Conservation (phyloP, 1,140 invertebrate species). For the Camponotus vicinus region DNA sequence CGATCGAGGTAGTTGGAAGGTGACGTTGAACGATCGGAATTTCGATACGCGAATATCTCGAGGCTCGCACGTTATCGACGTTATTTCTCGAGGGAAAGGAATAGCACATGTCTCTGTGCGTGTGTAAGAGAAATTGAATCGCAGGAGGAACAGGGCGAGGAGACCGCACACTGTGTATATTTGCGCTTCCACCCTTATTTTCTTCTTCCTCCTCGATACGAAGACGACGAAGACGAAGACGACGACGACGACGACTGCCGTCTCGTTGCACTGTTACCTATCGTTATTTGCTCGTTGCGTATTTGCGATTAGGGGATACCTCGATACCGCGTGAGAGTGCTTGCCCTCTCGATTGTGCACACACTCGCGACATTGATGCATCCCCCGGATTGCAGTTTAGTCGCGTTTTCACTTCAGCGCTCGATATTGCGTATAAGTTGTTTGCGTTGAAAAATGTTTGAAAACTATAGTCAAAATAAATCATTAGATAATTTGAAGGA, state of each 20-base stretch:
- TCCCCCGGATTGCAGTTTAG: slow-evolving; percentile 26
- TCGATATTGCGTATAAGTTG: slow-evolving; percentile 18
- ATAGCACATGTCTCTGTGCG: neutral
- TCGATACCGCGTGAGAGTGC: slow-evolving; percentile 40
- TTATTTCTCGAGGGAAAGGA: slow-evolving; percentile 33
- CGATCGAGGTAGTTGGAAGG: slow-evolving; percentile 21
- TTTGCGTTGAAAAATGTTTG: neutral
- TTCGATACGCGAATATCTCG: slow-evolving; percentile 54
- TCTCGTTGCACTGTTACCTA: slow-evolving; percentile 27
- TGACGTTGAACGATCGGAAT: slow-evolving; percentile 54
- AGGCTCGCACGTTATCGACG: slow-evolving; percentile 42
- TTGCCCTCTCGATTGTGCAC: slow-evolving; percentile 40
- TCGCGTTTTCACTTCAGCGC: slow-evolving; percentile 21
- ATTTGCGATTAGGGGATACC: slow-evolving; percentile 54
- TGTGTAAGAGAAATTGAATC: slow-evolving; percentile 58
- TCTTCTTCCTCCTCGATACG: slow-evolving; percentile 20
- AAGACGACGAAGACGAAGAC: neutral
- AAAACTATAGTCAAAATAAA: neutral
- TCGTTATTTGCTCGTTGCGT: slow-evolving; percentile 53
- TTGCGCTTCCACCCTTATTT: slow-evolving; percentile 44
- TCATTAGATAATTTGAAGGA: neutral
- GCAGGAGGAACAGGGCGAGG: slow-evolving; percentile 26
- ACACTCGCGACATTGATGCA: slow-evolving; percentile 45
- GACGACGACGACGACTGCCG: slow-evolving; percentile 3
- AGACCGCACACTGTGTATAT: slow-evolving; percentile 37